A percentile compares a stretch with the other conserved stretches of the same genome.
phyloP scores from a whole-genome alignment of 1,140 invertebrate genomes.

The Drosophila bifasciata region DNA sequence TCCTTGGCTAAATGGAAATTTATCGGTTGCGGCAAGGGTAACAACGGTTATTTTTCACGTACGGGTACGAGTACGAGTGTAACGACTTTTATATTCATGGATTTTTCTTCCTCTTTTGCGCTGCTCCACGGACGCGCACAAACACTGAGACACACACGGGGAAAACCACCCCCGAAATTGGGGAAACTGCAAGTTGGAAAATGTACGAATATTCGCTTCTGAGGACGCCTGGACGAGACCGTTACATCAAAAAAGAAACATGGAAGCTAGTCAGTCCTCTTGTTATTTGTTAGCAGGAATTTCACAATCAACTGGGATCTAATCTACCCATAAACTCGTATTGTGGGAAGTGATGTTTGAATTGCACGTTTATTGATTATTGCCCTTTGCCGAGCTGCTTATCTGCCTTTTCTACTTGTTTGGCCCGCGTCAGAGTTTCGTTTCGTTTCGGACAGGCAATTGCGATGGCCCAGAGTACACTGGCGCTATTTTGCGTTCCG shows the following conservation, averaged over 20 bases:
- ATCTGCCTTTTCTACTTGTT: slow-evolving; percentile 40
- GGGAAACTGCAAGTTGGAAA: slow-evolving; percentile 60
- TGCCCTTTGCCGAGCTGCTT: slow-evolving; percentile 56
- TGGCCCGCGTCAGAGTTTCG: slow-evolving; percentile 30
- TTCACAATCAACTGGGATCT: slow-evolving; percentile 67
- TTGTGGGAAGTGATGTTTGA: slow-evolving; percentile 45
- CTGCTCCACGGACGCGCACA: slow-evolving; percentile 8
- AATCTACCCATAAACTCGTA: slow-evolving; percentile 43
- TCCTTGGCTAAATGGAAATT: slow-evolving; percentile 40
- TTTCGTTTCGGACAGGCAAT: slow-evolving; percentile 39
- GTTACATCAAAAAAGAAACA: slow-evolving; percentile 23
- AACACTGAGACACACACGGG: slow-evolving; percentile 1
- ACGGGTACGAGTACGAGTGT: slow-evolving; percentile 14
- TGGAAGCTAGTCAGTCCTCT: slow-evolving; percentile 2
- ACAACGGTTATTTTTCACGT: slow-evolving; percentile 24
- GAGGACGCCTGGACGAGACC: neutral
- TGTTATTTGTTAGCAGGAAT: slow-evolving; percentile 53
- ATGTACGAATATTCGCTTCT: slow-evolving; percentile 13
- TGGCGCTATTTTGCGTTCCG: slow-evolving; percentile 59
- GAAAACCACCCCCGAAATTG: slow-evolving; percentile 59
- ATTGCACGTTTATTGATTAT: slow-evolving; percentile 77
- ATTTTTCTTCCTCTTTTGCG: slow-evolving; percentile 44
- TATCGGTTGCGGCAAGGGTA: slow-evolving; percentile 23
- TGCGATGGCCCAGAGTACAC: slow-evolving; percentile 64
- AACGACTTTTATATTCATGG: slow-evolving; percentile 64